phyloP scores from a whole-genome alignment of 1,140 invertebrate genomes.

The Eupristina koningsbergeri region DNA sequence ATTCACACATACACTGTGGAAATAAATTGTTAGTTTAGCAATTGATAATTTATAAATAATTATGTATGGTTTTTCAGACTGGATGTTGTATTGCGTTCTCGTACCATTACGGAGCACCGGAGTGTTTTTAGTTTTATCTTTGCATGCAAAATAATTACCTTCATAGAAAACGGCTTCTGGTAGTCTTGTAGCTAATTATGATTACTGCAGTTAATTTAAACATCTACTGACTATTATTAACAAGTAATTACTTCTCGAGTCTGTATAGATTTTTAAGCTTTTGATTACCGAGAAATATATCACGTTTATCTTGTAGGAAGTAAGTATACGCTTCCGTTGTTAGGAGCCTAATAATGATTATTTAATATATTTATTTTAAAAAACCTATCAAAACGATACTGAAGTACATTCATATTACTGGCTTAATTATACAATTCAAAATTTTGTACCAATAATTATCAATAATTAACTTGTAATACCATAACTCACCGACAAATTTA shows the following conservation, averaged over 20 bases:
- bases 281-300: constrained; percentile 5
- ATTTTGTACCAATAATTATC: background rate
- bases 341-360: background rate
- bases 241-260: constrained; percentile 10
- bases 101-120: background rate
- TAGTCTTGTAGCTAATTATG: background rate
- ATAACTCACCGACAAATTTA: background rate
- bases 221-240: constrained; percentile 20
- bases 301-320: constrained; percentile 6
- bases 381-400: background rate
- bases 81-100: background rate
- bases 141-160: background rate
- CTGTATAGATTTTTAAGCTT: background rate
- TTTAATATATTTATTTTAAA: background rate
- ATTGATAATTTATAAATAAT: constrained; percentile 45
- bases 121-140: background rate
- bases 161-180: background rate
- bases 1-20: background rate
- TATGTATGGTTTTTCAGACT: background rate
- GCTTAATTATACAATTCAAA: background rate
- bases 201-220: constrained; percentile 5
- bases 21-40: constrained; percentile 34
- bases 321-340: background rate
- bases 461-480: background rate
- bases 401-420: background rate